phyloP scores from a whole-genome alignment of 2,113 vertebrate species.

The Sciurus niger region DNA sequence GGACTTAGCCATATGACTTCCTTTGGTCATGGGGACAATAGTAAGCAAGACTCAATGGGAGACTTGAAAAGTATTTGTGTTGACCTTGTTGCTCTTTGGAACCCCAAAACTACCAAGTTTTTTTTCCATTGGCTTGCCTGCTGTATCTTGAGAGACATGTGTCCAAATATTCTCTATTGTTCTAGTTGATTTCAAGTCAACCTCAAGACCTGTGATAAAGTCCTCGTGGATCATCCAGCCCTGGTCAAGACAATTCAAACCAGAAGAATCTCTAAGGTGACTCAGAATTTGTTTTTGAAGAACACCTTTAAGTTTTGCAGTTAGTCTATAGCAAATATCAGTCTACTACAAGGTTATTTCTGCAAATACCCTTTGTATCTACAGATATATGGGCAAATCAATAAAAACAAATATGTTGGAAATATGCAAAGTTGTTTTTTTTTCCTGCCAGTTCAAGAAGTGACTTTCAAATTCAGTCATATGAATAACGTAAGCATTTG shows the following conservation, averaged over 20 bases:
- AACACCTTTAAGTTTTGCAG: neutral
- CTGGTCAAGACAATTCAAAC: neutral
- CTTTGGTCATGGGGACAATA: neutral
- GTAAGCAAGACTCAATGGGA: neutral
- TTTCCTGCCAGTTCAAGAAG: slow-evolving; percentile 39
- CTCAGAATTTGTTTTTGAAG: slow-evolving; percentile 9
- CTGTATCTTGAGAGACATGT: neutral
- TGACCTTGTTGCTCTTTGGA: neutral
- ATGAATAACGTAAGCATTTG: neutral
- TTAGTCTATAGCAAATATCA: neutral
- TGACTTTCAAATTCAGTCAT: slow-evolving; percentile 62
- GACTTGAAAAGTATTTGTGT: neutral
- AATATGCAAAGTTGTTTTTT: neutral
- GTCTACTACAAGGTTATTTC: neutral
- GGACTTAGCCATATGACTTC: neutral
- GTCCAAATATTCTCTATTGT: neutral
- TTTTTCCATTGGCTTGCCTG: neutral
- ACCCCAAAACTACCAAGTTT: neutral
- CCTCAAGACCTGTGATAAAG: neutral
- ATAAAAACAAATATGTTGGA: neutral
- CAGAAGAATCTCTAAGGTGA: neutral
- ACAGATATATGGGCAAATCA: neutral
- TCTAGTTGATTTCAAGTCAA: neutral
- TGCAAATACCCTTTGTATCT: neutral
- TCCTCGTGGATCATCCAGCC: neutral